Evolutionary conservation across 1,140 invertebrate genomes (phyloP).

Genomic region (Belonocnema kinseyi): DNA sequence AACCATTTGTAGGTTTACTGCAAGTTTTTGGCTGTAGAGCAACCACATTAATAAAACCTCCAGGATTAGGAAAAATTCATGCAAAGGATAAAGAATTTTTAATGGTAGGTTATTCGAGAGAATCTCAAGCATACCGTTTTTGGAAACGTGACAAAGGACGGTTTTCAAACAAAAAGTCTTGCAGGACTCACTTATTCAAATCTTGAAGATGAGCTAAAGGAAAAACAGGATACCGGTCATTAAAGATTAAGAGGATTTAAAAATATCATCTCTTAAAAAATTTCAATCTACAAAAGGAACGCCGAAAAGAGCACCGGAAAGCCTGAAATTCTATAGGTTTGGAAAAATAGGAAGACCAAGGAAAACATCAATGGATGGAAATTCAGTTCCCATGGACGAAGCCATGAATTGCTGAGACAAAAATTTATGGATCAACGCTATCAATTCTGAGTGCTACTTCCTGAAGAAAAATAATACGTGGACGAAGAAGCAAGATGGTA

Average conservation of each 20-base stretch:
- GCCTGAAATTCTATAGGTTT: too few species aligned
- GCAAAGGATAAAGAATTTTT: slow-evolving; percentile 47
- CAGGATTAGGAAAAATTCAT: slow-evolving; percentile 44
- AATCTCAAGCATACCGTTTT: slow-evolving; percentile 43
- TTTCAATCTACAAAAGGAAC: too few species aligned
- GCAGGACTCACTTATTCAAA: not conserved
- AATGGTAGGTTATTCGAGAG: slow-evolving; percentile 46
- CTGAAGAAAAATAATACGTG: too few species aligned
- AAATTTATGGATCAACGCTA: too few species aligned
- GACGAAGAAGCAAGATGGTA: slow-evolving; percentile 29
- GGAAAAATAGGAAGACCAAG: too few species aligned
- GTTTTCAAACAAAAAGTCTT: slow-evolving; percentile 24
- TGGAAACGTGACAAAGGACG: slow-evolving; percentile 35
- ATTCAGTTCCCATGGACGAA: too few species aligned
- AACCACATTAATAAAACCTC: slow-evolving; percentile 40
- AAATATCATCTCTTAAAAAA: too few species aligned
- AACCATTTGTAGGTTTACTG: slow-evolving; percentile 57
- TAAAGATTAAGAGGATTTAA: too few species aligned
- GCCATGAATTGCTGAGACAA: too few species aligned
- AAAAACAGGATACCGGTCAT: not conserved
- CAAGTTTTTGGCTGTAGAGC: slow-evolving; percentile 46
- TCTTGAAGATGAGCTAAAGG: not conserved
- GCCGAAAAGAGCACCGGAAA: too few species aligned
- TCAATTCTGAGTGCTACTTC: too few species aligned
- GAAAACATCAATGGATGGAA: too few species aligned